phyloP scores from a whole-genome alignment of 2,888 invertebrate genomes.

The Amorpha juglandis region DNA sequence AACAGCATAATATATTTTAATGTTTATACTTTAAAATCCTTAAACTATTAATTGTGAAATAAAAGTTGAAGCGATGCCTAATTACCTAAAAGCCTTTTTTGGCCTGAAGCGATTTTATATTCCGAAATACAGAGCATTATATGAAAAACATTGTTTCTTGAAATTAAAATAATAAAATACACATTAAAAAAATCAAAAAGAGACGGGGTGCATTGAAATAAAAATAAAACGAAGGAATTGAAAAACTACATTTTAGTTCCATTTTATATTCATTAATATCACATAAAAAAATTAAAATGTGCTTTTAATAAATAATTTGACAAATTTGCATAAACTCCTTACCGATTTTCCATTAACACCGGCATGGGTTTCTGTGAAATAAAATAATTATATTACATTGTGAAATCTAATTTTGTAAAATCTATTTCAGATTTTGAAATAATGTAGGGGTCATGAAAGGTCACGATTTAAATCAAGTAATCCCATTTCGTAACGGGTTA shows the following conservation, averaged over 20 bases:
- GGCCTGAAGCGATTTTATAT: too few relatives aligned
- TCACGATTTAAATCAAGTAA: background rate
- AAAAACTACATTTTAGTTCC: background rate
- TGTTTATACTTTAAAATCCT: too few relatives aligned
- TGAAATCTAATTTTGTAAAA: background rate
- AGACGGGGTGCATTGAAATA: background rate
- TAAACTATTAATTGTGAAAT: too few relatives aligned
- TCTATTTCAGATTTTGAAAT: background rate
- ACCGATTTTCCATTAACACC: constrained; percentile 5
- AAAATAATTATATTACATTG: constrained; percentile 5
- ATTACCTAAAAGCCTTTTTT: too few relatives aligned
- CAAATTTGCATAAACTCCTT: background rate
- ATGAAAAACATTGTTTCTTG: background rate
- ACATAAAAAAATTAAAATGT: constrained; percentile 2
- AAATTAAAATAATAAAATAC: background rate
- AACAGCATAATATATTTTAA: too few relatives aligned
- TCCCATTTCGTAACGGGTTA: constrained; percentile 18
- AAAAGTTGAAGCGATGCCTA: too few relatives aligned
- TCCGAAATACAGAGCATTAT: too few relatives aligned
- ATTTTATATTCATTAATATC: constrained; percentile 1
- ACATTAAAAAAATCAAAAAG: background rate
- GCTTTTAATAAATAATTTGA: background rate
- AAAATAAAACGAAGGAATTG: constrained; percentile 1
- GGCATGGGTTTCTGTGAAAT: constrained; percentile 19
- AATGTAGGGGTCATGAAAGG: background rate